Percentiles rank a stretch among this genome's conserved stretches.
phyloP scores from a whole-genome alignment of 1,140 invertebrate genomes.

The Camponotus pennsylvanicus region DNA sequence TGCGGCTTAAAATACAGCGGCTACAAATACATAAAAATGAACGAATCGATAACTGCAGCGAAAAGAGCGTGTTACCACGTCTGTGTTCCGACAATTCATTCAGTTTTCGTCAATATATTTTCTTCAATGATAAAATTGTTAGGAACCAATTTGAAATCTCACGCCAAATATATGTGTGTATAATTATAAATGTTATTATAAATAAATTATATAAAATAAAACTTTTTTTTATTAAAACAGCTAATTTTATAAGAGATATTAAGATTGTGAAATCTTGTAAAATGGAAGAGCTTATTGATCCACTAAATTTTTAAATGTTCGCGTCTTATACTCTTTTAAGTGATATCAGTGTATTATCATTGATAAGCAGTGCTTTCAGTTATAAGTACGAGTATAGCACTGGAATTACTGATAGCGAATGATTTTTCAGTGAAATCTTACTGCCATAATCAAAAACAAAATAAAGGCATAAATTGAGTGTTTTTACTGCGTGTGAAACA shows the following conservation, averaged over 20 bases:
- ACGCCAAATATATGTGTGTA: too few relatives aligned
- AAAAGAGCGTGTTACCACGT: not conserved
- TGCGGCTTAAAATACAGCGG: conserved; percentile 30
- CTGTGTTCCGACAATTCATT: conserved; percentile 17
- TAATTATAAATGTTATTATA: conserved; percentile 12
- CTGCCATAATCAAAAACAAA: too few relatives aligned
- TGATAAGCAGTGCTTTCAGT: too few relatives aligned
- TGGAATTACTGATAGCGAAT: too few relatives aligned
- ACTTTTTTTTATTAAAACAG: not conserved
- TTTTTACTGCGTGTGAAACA: too few relatives aligned
- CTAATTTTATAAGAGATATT: not conserved
- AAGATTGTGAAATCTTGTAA: not conserved
- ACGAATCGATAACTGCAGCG: conserved; percentile 31
- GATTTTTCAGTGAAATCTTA: too few relatives aligned
- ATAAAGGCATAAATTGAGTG: too few relatives aligned
- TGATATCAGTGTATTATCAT: too few relatives aligned
- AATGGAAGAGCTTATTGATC: not conserved
- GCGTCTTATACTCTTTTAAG: not conserved
- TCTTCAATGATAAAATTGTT: not conserved
- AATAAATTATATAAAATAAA: conserved; percentile 6
- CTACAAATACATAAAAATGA: conserved; percentile 45
- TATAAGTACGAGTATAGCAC: too few relatives aligned
- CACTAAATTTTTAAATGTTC: not conserved
- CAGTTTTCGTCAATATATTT: not conserved
- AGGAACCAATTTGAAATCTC: not conserved